Conservation (phyloP, 2,797 vertebrate species). For the Leptoclinus maculatus region DNA sequence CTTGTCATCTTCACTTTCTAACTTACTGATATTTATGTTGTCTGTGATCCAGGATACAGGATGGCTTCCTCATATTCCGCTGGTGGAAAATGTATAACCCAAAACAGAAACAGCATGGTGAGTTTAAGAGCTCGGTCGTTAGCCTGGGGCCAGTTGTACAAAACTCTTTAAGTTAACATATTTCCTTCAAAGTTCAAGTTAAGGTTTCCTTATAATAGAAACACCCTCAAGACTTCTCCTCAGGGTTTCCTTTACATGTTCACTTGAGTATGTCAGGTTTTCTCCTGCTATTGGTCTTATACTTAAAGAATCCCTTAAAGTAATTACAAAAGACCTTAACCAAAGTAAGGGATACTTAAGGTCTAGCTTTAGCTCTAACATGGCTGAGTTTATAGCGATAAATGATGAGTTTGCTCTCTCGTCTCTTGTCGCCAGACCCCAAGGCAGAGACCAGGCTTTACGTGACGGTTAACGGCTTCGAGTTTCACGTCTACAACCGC, state of each 20-base stretch:
- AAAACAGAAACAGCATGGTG: slow-evolving; percentile 98
- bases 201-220: neutral
- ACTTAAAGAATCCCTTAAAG: neutral
- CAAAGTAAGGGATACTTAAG: neutral
- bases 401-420: neutral
- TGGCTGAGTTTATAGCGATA: neutral
- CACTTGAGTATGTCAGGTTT: neutral
- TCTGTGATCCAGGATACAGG: slow-evolving; percentile 90
- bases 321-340: too few relatives aligned
- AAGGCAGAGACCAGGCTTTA: slow-evolving; percentile 98
- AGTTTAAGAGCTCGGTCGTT: slow-evolving; percentile 54
- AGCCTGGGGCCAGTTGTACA: neutral
- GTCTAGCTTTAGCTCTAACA: neutral
- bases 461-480: slow-evolving; percentile 97
- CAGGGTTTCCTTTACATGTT: too few relatives aligned
- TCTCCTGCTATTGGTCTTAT: neutral
- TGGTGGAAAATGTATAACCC: slow-evolving; percentile 99
- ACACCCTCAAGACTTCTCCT: neutral
- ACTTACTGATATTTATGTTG: neutral
- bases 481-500: slow-evolving; percentile 98
- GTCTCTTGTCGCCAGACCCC: slow-evolving; percentile 85
- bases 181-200: neutral
- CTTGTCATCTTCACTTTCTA: neutral
- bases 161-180: neutral
- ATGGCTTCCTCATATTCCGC: slow-evolving; percentile 98